Evolutionary conservation across 2,113 vertebrate species (phyloP).

Genomic region (Tamias sibiricus): DNA sequence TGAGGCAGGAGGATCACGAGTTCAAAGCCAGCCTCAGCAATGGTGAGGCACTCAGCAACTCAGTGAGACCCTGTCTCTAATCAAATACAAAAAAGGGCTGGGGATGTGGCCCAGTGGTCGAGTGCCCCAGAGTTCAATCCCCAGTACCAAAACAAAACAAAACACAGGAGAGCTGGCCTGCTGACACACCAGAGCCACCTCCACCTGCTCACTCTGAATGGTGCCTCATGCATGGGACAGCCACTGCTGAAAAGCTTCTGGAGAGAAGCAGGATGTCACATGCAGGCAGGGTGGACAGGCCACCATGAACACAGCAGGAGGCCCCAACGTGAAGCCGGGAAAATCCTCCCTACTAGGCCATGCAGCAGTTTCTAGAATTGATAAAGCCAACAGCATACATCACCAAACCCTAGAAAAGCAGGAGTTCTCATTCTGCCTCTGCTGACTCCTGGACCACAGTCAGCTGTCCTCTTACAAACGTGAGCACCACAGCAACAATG

Average conservation of each 20-base stretch:
- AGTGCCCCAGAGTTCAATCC: too few species aligned
- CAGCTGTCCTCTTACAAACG: background rate
- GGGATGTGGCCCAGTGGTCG: too few species aligned
- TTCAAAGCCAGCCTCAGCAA: too few species aligned
- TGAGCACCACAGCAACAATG: fast-evolving
- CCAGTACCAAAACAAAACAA: too few species aligned
- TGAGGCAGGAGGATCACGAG: too few species aligned
- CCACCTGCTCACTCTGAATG: background rate
- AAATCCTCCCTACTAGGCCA: fast-evolving
- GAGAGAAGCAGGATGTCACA: background rate
- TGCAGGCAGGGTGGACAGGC: background rate
- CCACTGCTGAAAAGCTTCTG: background rate
- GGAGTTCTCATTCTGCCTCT: background rate
- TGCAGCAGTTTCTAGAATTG: background rate
- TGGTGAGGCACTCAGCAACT: too few species aligned
- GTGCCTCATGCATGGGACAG: too few species aligned
- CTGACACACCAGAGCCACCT: background rate
- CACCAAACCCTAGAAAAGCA: background rate
- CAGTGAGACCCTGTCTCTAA: too few species aligned
- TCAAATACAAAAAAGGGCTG: too few species aligned
- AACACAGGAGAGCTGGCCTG: background rate
- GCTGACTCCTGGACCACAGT: background rate
- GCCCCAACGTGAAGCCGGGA: background rate
- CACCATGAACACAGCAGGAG: fast-evolving
- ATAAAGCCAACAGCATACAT: fast-evolving